Conservation (phyloP, 2,888 invertebrate genomes). For the Chymomyza amoena region DNA sequence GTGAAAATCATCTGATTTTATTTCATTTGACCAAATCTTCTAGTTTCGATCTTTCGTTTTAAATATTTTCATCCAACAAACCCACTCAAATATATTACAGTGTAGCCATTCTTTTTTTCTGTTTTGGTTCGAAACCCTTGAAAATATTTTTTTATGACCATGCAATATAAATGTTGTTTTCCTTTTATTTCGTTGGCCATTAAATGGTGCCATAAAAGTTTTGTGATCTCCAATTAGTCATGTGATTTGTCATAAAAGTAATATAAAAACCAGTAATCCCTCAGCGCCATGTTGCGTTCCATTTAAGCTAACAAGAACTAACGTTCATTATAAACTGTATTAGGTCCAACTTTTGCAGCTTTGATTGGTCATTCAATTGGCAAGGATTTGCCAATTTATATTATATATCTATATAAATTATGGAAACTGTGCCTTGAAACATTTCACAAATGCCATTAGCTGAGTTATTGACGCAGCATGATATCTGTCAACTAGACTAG, state of each 20-base stretch:
- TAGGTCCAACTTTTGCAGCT: background rate
- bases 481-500: background rate
- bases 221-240: constrained; percentile 64
- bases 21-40: no score
- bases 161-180: background rate
- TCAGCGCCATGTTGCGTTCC: background rate
- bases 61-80: no score
- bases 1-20: no score
- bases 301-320: background rate
- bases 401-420: constrained; percentile 5
- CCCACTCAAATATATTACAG: background rate
- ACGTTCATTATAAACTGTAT: background rate
- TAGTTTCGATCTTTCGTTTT: no score
- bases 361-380: background rate
- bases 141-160: background rate
- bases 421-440: constrained; percentile 43
- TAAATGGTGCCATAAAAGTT: background rate
- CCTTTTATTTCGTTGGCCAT: background rate
- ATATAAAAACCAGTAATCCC: background rate
- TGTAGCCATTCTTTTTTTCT: background rate
- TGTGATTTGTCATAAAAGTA: constrained; percentile 57
- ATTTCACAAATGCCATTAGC: constrained; percentile 61
- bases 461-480: constrained; percentile 70
- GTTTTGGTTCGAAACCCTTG: background rate
- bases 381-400: background rate